Evolutionary conservation across 2,888 invertebrate species (phyloP), one percentile per base, ranked within the genome.

Genomic region (Drosophila histrio): DNA sequence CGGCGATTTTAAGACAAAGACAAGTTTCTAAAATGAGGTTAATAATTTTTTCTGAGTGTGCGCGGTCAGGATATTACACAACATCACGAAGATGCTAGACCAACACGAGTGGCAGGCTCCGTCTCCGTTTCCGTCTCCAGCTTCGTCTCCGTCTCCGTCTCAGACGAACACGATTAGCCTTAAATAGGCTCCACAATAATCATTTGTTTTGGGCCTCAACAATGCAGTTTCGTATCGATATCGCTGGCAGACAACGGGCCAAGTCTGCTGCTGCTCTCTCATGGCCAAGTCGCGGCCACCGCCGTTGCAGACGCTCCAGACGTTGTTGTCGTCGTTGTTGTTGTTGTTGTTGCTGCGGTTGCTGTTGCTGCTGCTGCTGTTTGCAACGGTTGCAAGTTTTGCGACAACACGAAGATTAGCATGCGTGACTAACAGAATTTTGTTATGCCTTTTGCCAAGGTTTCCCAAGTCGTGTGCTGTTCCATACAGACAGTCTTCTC

Each of bases 371-470:
- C 53, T 64, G 59, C 71, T 78, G 68, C 76, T 65, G 59, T 54
- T 60, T 59, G 56, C 70, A 75, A 77, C 79, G 70, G 82, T 78
- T 86, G 86, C 82, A 79, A 73, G 64, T 85, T 79, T 85, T 77
- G 85, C 85, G 85, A 87, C 87, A 83, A 86, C 85, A 85, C 85
- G 88, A 85, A 78, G 79, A 85, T 87, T 88, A 82, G 90, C 83
- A 88, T 89, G 90, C 89, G 89, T 89, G 89, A 89, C 90, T 88
- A 84, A 76, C 75, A 79, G 79, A 87, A 87, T 89, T 88, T 86
- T 86, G 87, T 86, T 88, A 66, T 79, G 77, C 52, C 66, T 77
- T 54, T 26, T n/a, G 41, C 39, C 47, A 19, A 38, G 19, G 38
- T 38, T 38, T 38, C 19, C 38, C 69, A 74, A 77, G 65, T 84